Evolutionary conservation across 2,888 invertebrate species (phyloP).

Genomic region (Sarcophaga variegata): DNA sequence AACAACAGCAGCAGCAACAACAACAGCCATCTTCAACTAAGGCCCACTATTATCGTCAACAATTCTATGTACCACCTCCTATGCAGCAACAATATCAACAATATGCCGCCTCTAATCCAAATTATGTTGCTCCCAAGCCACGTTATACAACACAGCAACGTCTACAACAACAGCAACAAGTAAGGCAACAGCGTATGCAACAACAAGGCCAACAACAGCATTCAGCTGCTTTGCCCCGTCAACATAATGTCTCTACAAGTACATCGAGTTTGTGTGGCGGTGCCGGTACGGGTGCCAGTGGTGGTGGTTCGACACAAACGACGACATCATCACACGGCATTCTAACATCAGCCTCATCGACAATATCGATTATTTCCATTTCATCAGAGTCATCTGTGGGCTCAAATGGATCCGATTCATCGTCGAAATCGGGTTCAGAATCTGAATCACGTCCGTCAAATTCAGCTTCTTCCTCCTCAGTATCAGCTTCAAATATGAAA

Average conservation of each 20-base stretch:
- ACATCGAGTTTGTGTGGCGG: slow-evolving; percentile 39
- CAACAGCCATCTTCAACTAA: slow-evolving; percentile 71
- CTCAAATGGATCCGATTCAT: slow-evolving; percentile 69
- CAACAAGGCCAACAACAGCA: slow-evolving; percentile 66
- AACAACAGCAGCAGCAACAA: slow-evolving; percentile 57
- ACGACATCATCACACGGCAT: slow-evolving; percentile 62
- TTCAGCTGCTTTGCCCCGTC: slow-evolving; percentile 61
- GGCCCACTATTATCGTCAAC: slow-evolving; percentile 76
- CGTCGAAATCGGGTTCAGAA: slow-evolving; percentile 67
- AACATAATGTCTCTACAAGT: slow-evolving; percentile 70
- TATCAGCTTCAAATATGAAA: slow-evolving; percentile 70
- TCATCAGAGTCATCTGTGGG: slow-evolving; percentile 79
- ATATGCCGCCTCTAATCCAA: slow-evolving; percentile 66
- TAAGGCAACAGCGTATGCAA: slow-evolving; percentile 70
- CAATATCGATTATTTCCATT: slow-evolving; percentile 79
- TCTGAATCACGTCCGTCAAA: slow-evolving; percentile 68
- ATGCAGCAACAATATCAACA: slow-evolving; percentile 76
- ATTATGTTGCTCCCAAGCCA: slow-evolving; percentile 62
- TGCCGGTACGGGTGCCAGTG: neutral
- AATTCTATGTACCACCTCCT: slow-evolving; percentile 79
- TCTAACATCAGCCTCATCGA: slow-evolving; percentile 77
- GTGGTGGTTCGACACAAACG: neutral
- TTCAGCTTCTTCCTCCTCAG: slow-evolving; percentile 69
- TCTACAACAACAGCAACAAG: slow-evolving; percentile 72
- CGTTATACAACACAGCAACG: slow-evolving; percentile 66